Base-by-base conservation (phyloP, 2,888 invertebrate genomes). In the Tenthredo distinguenda region DNA sequence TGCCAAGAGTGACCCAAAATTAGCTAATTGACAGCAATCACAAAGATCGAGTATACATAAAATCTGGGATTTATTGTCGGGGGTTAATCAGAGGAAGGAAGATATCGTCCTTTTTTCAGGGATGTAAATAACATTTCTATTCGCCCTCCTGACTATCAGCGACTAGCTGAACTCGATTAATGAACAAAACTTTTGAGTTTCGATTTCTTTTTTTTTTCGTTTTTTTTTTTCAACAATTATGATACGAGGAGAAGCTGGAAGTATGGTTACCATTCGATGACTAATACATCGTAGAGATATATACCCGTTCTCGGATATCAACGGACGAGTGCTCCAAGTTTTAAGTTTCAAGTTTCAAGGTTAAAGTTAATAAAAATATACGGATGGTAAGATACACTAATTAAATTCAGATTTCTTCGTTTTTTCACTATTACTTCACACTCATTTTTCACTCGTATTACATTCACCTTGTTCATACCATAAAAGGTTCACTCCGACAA, bases 261-360 rank as follows among this genome's bases (percentile, higher is more conserved):
- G 71, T 37, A 71, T 37, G 71, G 71, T 37, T n/a, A 71, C 31
- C 37, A 37, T 71, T 71, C 26, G 71, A 71, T 71, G 37, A 71
- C 71, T 34, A 71, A 71, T 9, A 71, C 71, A n/a, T 71, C 71
- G 34, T 71, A 12, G 26, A 68, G 5, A 34, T 71, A 7, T 2
- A 47, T 47, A 74, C 37, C 76, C 21, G 12, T 21, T 72, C 37
- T 37, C 71, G 71, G 40, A 72, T 72, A 34, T 72, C 37, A 15
- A 37, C 40, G 37, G 18, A n/a, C 71, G 37, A 40, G 71, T n/a
- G n/a, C 7, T 55, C n/a, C 40, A 72, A 62, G 62, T 21, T 12
- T 26, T n/a, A 6, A 18, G 71, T 7, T 76, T 21, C 10, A 15
- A 21, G 21, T 74, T 74, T 74, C 72, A 37, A 76, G 76, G 76